Percentiles rank a stretch among this genome's conserved stretches.
These are phyloP conservation scores for Cydia amplana DNA, from an alignment of 1,140 invertebrate species.

Conservation along the genomic window DNA sequence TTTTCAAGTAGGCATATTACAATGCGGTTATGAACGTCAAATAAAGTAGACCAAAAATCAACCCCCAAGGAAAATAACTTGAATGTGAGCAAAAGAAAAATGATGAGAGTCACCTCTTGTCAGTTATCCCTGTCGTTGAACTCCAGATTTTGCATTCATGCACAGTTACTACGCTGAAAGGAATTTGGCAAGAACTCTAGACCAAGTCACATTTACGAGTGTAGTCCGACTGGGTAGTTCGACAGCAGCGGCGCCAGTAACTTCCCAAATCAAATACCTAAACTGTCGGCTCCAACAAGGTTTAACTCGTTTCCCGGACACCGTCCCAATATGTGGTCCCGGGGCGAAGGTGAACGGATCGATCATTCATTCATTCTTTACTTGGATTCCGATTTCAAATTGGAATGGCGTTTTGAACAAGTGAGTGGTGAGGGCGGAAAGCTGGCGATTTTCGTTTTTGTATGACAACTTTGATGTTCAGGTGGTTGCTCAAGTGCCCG, in stretches of 20 bases:
- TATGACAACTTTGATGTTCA: neutral
- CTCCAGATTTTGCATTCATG: too few relatives aligned
- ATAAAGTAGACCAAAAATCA: too few relatives aligned
- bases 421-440: constrained; percentile 1
- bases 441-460: constrained; percentile 7
- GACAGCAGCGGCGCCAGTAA: constrained; percentile 38
- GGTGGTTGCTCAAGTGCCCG: neutral
- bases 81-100: too few relatives aligned
- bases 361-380: constrained; percentile 36
- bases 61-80: too few relatives aligned
- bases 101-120: too few relatives aligned
- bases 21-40: too few relatives aligned
- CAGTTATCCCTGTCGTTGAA: too few relatives aligned
- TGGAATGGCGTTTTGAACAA: constrained; percentile 1
- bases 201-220: too few relatives aligned
- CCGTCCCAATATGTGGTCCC: constrained; percentile 66
- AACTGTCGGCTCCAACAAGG: constrained; percentile 63
- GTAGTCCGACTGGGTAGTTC: neutral
- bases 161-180: too few relatives aligned
- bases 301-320: constrained; percentile 73
- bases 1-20: too few relatives aligned
- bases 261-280: constrained; percentile 60
- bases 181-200: too few relatives aligned
- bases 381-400: constrained; percentile 16
- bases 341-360: constrained; percentile 65